Percentiles rank a stretch among this genome's conserved stretches.
Conservation (phyloP, 2,113 vertebrate genomes). For the Cervus canadensis region DNA sequence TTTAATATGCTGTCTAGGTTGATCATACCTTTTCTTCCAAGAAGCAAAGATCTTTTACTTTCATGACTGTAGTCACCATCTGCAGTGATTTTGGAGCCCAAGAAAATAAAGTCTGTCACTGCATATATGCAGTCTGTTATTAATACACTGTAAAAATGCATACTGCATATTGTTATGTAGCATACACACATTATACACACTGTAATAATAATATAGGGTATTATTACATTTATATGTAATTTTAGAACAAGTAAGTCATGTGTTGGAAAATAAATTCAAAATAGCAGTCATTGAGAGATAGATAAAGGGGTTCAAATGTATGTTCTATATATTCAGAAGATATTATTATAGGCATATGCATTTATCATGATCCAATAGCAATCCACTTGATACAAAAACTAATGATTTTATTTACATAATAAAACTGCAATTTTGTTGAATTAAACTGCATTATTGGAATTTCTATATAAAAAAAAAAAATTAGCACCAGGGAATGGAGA, state of each 20-base stretch:
- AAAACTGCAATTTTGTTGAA: neutral
- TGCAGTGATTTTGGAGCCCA: too few relatives aligned
- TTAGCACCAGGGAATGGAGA: neutral
- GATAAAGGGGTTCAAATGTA: neutral
- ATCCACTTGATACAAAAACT: neutral
- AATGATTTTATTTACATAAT: neutral
- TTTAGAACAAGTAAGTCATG: neutral
- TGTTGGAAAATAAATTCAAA: neutral
- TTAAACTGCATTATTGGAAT: neutral
- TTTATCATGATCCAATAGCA: neutral
- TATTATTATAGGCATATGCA: neutral
- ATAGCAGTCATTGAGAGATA: neutral
- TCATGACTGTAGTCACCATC: too few relatives aligned
- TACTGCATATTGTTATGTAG: too few relatives aligned
- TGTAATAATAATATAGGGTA: neutral
- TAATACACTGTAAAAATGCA: too few relatives aligned
- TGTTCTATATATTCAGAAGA: neutral
- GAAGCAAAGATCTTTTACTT: too few relatives aligned
- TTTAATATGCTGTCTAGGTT: too few relatives aligned
- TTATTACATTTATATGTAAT: neutral
- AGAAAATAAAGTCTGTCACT: too few relatives aligned
- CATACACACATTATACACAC: too few relatives aligned
- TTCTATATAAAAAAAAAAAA: neutral
- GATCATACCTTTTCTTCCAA: too few relatives aligned
- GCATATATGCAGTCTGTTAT: too few relatives aligned